Conservation (phyloP, 2,888 invertebrate genomes). For the Odontocolon sp. region DNA sequence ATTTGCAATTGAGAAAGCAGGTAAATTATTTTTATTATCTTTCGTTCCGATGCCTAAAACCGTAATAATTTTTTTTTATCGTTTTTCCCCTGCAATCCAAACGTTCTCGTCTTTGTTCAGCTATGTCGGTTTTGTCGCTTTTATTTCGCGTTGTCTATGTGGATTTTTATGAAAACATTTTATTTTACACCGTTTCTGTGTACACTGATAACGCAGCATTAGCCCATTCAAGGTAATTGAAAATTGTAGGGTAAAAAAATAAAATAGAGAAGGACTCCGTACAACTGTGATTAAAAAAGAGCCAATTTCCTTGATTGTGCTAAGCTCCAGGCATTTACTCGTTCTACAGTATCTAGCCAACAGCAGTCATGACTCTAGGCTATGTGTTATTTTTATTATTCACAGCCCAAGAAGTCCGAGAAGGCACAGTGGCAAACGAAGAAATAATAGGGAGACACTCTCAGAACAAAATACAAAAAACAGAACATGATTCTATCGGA, state of each 20-base stretch:
- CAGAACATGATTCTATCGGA: background rate
- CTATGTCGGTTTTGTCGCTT: slow-evolving; percentile 54
- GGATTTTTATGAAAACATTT: slow-evolving; percentile 8
- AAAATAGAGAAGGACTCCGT: background rate
- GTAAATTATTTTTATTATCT: slow-evolving; percentile 39
- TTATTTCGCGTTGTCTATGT: slow-evolving; percentile 30
- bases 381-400: slow-evolving; percentile 79
- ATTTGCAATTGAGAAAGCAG: slow-evolving; percentile 41
- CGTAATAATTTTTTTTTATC: slow-evolving; percentile 3
- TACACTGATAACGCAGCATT: background rate
- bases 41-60: slow-evolving; percentile 10
- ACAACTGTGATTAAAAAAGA: slow-evolving; percentile 7
- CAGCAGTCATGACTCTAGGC: slow-evolving; percentile 71
- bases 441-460: slow-evolving; percentile 77
- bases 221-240: background rate
- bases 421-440: slow-evolving; percentile 89
- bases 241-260: background rate
- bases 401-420: slow-evolving; percentile 90
- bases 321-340: slow-evolving; percentile 22
- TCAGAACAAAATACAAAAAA: slow-evolving; percentile 29
- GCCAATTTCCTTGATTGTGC: slow-evolving; percentile 22
- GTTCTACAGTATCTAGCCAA: slow-evolving; percentile 33
- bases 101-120: slow-evolving; percentile 36
- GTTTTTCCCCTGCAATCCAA: slow-evolving; percentile 36
- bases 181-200: background rate